Evolutionary conservation across 2,113 vertebrate species (phyloP).

Genomic region (Thermophis baileyi): DNA sequence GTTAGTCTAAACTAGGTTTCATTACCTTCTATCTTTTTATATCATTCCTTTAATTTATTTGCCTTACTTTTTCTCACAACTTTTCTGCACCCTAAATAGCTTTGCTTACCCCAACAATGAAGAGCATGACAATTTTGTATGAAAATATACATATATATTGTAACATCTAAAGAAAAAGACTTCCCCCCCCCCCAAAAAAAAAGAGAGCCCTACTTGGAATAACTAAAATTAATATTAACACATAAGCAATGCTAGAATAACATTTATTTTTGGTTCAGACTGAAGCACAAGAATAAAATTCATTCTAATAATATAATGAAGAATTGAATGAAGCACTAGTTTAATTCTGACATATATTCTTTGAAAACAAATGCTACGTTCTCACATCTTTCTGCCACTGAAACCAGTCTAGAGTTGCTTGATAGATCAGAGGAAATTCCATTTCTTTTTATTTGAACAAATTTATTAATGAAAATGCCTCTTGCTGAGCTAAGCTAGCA

Average conservation of each 20-base stretch:
- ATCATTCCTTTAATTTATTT: background rate
- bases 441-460: slow-evolving; percentile 70
- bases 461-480: slow-evolving; percentile 57
- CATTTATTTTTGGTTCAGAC: background rate
- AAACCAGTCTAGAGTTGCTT: slow-evolving; percentile 46
- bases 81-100: background rate
- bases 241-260: background rate
- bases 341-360: slow-evolving; percentile 19
- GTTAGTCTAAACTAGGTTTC: background rate
- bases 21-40: background rate
- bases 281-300: background rate
- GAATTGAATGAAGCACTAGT: background rate
- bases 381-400: slow-evolving; percentile 1
- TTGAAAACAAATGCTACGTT: slow-evolving; percentile 6
- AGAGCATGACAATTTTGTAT: background rate
- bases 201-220: background rate
- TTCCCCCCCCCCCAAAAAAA: background rate
- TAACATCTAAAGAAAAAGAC: background rate
- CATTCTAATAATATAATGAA: background rate
- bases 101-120: background rate
- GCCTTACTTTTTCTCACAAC: background rate
- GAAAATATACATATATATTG: background rate
- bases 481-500: slow-evolving; percentile 57
- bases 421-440: slow-evolving; percentile 62
- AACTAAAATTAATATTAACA: background rate